These are phyloP conservation scores for Procambarus virginalis DNA, from an alignment of 1,140 invertebrate genomes.

Conservation along the genomic window DNA sequence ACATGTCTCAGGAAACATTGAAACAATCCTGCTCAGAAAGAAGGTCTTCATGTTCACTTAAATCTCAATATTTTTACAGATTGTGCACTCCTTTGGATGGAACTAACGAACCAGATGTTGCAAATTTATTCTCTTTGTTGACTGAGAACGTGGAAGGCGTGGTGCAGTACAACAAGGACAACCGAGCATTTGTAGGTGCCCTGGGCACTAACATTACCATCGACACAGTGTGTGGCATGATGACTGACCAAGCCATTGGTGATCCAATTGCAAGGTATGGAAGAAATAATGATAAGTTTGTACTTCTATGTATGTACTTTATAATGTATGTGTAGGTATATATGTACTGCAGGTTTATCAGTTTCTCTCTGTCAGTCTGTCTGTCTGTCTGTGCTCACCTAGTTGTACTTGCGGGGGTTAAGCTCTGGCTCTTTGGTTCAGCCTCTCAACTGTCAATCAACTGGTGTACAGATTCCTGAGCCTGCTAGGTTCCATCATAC, in stretches of 20 bases:
- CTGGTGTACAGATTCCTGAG: too few species aligned
- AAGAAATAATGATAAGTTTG: neutral
- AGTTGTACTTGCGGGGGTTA: too few species aligned
- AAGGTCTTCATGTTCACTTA: too few species aligned
- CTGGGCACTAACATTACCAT: conserved; percentile 84
- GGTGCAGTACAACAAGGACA: conserved; percentile 97
- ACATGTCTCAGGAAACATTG: too few species aligned
- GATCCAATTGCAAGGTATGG: conserved; percentile 70
- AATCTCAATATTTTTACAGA: conserved; percentile 74
- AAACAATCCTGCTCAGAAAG: too few species aligned
- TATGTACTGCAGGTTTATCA: too few species aligned
- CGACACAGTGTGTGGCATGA: conserved; percentile 84
- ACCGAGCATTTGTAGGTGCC: conserved; percentile 81
- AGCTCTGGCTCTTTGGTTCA: too few species aligned
- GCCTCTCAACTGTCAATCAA: too few species aligned
- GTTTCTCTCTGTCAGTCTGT: too few species aligned
- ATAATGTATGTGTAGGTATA: neutral
- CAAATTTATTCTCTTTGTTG: conserved; percentile 87
- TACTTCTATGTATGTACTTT: neutral
- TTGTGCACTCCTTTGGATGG: conserved; percentile 86
- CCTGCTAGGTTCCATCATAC: too few species aligned
- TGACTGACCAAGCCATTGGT: conserved; percentile 80
- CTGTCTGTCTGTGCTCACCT: too few species aligned
- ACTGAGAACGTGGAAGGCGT: conserved; percentile 85
- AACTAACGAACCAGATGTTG: conserved; percentile 81